Evolutionary conservation across 2,113 vertebrate genomes (phyloP).

Genomic region (Callospermophilus lateralis): DNA sequence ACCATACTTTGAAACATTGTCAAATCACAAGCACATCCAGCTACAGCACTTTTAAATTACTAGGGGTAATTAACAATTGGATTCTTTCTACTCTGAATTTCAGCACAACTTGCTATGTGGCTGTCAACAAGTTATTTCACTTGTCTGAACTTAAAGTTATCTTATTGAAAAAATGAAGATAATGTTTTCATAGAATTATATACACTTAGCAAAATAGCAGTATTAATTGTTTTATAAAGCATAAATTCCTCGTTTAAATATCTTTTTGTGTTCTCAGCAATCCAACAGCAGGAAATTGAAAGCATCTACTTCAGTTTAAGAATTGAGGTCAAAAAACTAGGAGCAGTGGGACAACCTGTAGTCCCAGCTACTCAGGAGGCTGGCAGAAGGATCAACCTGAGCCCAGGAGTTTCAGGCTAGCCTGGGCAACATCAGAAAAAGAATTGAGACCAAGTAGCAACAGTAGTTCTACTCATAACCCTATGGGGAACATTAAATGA

Average conservation of each 20-base stretch:
- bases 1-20: background rate
- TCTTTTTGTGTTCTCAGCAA: conserved; percentile 33
- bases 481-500: conserved; percentile 6
- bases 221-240: conserved; percentile 60
- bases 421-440: background rate
- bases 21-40: background rate
- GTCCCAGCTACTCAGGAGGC: background rate
- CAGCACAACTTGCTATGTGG: background rate
- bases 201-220: conserved; percentile 48
- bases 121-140: background rate
- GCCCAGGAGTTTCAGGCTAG: background rate
- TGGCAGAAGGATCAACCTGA: background rate
- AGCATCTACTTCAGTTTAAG: background rate
- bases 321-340: background rate
- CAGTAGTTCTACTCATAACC: background rate
- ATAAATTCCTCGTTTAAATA: conserved; percentile 51
- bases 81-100: conserved; percentile 6
- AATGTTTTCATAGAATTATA: background rate
- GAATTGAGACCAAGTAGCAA: background rate
- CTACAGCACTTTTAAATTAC: background rate
- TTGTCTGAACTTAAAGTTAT: conserved; percentile 20
- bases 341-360: background rate
- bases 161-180: conserved; percentile 30
- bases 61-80: background rate
- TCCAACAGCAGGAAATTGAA: conserved; percentile 25